Evolutionary conservation across 1,140 invertebrate species (phyloP).

Genomic region (Tetraneura akinire): DNA sequence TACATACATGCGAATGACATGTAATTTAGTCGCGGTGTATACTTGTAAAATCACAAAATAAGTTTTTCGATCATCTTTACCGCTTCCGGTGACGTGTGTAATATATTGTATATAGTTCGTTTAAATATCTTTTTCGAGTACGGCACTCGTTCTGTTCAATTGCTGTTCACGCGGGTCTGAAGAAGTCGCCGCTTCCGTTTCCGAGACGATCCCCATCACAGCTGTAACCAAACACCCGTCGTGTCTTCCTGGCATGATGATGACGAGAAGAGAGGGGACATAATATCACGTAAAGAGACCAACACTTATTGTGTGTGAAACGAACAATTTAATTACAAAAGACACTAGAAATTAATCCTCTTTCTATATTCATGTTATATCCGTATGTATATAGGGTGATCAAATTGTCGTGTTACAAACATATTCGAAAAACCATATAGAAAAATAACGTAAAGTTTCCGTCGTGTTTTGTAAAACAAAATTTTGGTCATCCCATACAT

Average conservation of each 20-base stretch:
- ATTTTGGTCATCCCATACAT: too few species aligned
- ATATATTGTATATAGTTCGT: background rate
- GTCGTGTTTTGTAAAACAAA: background rate
- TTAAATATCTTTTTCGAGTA: constrained; percentile 26
- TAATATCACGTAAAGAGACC: background rate
- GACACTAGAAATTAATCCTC: constrained; percentile 41
- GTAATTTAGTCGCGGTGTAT: background rate
- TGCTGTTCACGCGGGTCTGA: background rate
- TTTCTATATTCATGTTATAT: background rate
- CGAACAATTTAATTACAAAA: constrained; percentile 44
- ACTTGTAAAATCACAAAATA: background rate
- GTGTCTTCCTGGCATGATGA: constrained; percentile 34
- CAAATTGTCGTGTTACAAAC: too few species aligned
- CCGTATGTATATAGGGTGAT: too few species aligned
- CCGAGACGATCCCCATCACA: constrained; percentile 32
- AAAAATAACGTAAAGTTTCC: background rate
- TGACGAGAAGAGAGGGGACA: too few species aligned
- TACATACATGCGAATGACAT: background rate
- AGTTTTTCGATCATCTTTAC: constrained; percentile 3
- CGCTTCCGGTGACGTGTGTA: constrained; percentile 2
- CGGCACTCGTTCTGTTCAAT: background rate
- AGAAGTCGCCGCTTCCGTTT: constrained; percentile 46
- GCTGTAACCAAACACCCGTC: constrained; percentile 45
- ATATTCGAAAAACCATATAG: background rate
- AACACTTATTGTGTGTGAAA: constrained; percentile 40